phyloP scores from a whole-genome alignment of 2,888 invertebrate genomes.

The Ennomos fuscantarius region DNA sequence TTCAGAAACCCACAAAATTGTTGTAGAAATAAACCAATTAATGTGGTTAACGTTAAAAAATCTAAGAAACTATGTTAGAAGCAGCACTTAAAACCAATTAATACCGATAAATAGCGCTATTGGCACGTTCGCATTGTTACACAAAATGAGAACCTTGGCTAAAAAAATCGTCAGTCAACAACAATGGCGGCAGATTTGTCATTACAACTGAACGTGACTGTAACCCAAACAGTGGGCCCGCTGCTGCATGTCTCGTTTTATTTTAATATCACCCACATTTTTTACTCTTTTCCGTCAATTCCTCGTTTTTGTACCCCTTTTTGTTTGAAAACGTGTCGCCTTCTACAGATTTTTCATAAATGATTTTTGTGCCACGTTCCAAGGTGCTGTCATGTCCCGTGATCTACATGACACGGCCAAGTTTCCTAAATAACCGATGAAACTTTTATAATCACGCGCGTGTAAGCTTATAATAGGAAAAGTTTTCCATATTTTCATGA shows the following conservation, averaged over 20 bases:
- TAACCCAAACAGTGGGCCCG: conserved; percentile 64
- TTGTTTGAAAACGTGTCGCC: conserved; percentile 67
- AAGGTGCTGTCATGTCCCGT: conserved; percentile 58
- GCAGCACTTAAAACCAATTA: conserved; percentile 65
- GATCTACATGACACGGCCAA: conserved; percentile 45
- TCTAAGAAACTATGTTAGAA: not conserved
- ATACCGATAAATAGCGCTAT: conserved; percentile 68
- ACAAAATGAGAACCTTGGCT: conserved; percentile 71
- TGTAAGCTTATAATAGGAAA: conserved; percentile 59
- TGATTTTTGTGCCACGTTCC: conserved; percentile 48
- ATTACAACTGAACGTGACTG: conserved; percentile 78
- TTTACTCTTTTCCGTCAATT: conserved; percentile 70
- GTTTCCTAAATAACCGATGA: conserved; percentile 48
- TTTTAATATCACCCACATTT: conserved; percentile 75
- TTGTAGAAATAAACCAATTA: too few species aligned
- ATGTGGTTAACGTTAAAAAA: too few species aligned
- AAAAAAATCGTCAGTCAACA: conserved; percentile 68
- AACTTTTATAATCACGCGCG: conserved; percentile 59
- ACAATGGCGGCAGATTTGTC: conserved; percentile 78
- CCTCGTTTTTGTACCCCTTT: conserved; percentile 61
- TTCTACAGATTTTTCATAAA: conserved; percentile 57
- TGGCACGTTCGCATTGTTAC: conserved; percentile 76
- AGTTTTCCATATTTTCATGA: conserved; percentile 49
- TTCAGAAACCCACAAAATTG: too few species aligned
- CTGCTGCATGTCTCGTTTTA: conserved; percentile 65